Conservation (phyloP, 2,797 vertebrate species). For the Pseudomugil gertrudae region DNA sequence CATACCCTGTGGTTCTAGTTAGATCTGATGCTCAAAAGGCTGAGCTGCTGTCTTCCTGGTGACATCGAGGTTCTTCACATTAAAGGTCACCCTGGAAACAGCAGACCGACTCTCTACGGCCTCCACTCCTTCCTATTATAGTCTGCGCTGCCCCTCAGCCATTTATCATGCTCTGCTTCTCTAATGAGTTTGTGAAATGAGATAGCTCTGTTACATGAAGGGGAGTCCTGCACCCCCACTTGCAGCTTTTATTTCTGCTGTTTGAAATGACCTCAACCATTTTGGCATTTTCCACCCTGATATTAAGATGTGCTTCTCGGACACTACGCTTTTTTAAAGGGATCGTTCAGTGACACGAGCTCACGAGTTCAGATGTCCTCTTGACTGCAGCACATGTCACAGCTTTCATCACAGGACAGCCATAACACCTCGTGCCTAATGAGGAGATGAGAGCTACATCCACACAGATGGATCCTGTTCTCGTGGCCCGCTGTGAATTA, state of each 20-base stretch:
- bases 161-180: constrained; percentile 58
- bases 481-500: constrained; percentile 49
- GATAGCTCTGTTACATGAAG: constrained; percentile 31
- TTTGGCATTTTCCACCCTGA: constrained; percentile 7
- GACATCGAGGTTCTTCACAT: constrained; percentile 43
- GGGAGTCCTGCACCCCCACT: constrained; percentile 10
- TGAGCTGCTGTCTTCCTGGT: constrained; percentile 37
- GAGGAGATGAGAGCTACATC: constrained; percentile 81
- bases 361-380: background rate
- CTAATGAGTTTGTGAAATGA: constrained; percentile 57
- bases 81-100: constrained; percentile 69
- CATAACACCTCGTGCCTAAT: constrained; percentile 64
- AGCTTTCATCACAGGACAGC: constrained; percentile 73
- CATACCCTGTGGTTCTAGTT: constrained; percentile 5
- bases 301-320: constrained; percentile 9
- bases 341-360: constrained; percentile 37
- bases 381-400: constrained; percentile 4
- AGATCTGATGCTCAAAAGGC: constrained; percentile 12
- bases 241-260: constrained; percentile 11
- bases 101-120: constrained; percentile 38
- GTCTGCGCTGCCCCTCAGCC: constrained; percentile 42
- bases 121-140: constrained; percentile 60
- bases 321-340: constrained; percentile 27
- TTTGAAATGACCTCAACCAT: constrained; percentile 11
- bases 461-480: constrained; percentile 82